These are phyloP conservation scores for Adelphocoris suturalis DNA, from an alignment of 2,888 invertebrate genomes.

Conservation along the genomic window DNA sequence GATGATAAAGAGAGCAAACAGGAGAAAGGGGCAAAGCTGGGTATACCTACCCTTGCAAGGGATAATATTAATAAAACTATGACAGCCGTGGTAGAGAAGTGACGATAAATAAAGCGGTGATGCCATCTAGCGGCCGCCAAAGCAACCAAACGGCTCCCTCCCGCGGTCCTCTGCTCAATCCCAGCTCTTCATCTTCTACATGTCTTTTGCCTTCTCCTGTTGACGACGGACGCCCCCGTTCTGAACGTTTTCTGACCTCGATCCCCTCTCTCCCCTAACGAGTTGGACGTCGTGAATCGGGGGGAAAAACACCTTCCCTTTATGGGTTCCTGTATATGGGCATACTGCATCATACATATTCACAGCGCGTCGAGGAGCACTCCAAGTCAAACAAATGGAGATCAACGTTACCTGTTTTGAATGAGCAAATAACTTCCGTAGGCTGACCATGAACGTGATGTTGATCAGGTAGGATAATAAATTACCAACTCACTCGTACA, in stretches of 20 bases:
- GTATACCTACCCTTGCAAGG: no score
- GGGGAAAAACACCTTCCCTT: neutral
- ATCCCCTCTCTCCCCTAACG: neutral
- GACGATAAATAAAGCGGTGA: neutral
- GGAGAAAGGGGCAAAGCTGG: no score
- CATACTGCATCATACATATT: constrained; percentile 21
- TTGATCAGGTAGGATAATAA: neutral
- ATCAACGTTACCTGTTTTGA: constrained; percentile 16
- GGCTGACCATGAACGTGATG: neutral
- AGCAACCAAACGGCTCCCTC: neutral
- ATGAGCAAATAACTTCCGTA: constrained; percentile 10
- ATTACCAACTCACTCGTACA: no score
- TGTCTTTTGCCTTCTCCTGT: neutral
- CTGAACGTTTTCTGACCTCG: constrained; percentile 10
- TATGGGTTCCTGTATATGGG: neutral
- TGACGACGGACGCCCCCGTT: constrained; percentile 1
- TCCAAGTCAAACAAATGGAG: neutral
- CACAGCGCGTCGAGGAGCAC: neutral
- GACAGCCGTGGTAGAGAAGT: no score
- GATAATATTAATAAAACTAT: no score
- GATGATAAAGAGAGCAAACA: no score
- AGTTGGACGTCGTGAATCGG: neutral
- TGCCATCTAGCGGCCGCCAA: constrained; percentile 3
- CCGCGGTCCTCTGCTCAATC: neutral
- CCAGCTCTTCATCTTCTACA: neutral